Base-by-base conservation (phyloP, 2,888 invertebrate species). In the Sturmia bella region DNA sequence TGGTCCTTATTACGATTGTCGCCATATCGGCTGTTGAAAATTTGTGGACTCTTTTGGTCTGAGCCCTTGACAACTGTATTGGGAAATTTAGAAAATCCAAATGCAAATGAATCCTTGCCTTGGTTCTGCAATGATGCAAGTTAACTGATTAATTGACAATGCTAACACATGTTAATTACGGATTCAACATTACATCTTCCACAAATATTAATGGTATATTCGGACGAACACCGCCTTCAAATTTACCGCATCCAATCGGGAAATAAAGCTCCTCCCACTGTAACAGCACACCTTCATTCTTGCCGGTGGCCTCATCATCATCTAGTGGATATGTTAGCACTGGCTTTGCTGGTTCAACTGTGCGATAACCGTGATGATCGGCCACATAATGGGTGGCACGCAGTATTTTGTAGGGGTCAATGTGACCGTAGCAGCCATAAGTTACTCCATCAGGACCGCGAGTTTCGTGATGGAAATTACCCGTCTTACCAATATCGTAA, bases 401-500 rank as follows among this genome's bases (percentile, higher is more conserved):
- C 12, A 95, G 92, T 80, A 92, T 92, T 43, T 93, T 93, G 59
- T 93, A 93, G 0, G 95, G 93, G 88, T 95, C 95, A 48, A 95
- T 93, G 89, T 94, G 94, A 32, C 96, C 96, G 86, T 95, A 96
- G 89, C 96, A 96, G 84, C 96, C 96, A 86, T 95, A 95, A 0
- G 95, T 95, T 17, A 95, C 94, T 19, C 94, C 94, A 86, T 95
- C 95, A 0, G 95, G 94, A 4, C 95, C 95, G 74, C 94, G 93
- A 78, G 93, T 94, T 91, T 96, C 95, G 87, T 95, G 95, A 89
- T 95, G 95, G 88, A 95, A 96, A 90, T 95, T 95, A 48, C 94
- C 94, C 86, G 94, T 93, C 3, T 94, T 94, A 73, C 94, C 94
- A 69, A 95, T 93, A 88, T 95, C 95, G 89, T 95, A 96, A 79